Evolutionary conservation across 2,113 vertebrate species (phyloP), one percentile per base, ranked within the genome.

Genomic region (Catagonus wagneri): DNA sequence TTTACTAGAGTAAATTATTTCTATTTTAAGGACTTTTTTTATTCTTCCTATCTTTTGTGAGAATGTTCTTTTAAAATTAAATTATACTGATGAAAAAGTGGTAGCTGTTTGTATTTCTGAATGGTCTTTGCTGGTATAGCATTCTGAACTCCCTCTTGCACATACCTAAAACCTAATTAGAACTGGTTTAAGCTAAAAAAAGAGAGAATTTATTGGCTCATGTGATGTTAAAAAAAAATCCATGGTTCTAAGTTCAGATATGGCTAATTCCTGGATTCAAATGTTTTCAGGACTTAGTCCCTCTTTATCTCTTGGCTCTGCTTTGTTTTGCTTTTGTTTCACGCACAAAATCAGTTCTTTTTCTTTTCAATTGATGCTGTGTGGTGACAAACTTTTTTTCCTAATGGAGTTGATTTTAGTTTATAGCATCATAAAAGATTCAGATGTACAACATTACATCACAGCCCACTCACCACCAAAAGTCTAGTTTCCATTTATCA

Each of bases 1-100:
- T 94, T 85, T 72, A 86, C 58, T 83, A 92, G 63, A 61, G 34
- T 20, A 85, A 79, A 44, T 84, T 36, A 52, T 63, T 86, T 83
- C 11, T 63, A 6, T 81, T 54, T 92, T 72, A 52, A 79, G 2
- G 12, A 65, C 12, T 87, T n/a, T 29, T 89, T 68, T 94, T 65
- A n/a, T 63, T 80, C 8, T 50, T 69, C 4, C 36, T 68, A 16
- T 36, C 15, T 65, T 72, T 22, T 36, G 60, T 68, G 20, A 27
- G 88, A 92, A 92, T 75, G 2, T 58, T 76, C 13, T 63, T 66
- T 65, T 27, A 61, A 63, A 71, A 83, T 76, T 81, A 84, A 93
- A 61, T 44, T 12, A 86, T 34, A 4, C 2, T 58, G 13, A 25
- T 83, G 71, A 71, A 83, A 79, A 23, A 58, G 44, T 58, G 16